Conservation (phyloP, 2,113 vertebrate species). For the Toxotes jaculatrix region DNA sequence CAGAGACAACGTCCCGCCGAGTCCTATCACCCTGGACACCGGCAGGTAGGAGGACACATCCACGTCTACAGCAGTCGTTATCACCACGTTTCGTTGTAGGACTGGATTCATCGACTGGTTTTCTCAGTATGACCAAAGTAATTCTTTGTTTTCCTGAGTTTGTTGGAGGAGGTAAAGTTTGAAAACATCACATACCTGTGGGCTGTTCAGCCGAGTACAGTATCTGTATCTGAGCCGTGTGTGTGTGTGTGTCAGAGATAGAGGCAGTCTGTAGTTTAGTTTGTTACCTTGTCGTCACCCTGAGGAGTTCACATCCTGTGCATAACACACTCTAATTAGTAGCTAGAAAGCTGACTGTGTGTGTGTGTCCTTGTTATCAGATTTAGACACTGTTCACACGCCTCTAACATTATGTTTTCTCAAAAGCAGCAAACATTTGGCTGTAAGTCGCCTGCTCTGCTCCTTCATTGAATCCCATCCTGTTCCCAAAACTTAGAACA, state of each 20-base stretch:
- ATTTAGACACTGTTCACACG: neutral
- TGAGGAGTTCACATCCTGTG: conserved; percentile 56
- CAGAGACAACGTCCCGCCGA: conserved; percentile 76
- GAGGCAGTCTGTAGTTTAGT: conserved; percentile 14
- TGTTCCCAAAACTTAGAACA: no score
- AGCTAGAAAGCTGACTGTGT: conserved; percentile 12
- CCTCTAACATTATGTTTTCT: neutral
- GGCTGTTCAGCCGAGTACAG: conserved; percentile 25
- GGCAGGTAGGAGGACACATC: conserved; percentile 67
- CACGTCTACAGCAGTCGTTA: neutral
- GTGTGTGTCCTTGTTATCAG: neutral
- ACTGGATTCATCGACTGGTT: no score
- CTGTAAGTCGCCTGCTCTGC: neutral
- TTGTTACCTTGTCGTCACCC: conserved; percentile 52
- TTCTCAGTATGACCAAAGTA: neutral
- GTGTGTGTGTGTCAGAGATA: neutral
- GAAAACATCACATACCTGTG: conserved; percentile 12
- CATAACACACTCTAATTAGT: conserved; percentile 58
- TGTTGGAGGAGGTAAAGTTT: neutral
- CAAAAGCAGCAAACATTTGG: conserved; percentile 3
- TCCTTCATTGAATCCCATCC: neutral
- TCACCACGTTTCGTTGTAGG: neutral
- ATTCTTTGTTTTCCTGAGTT: neutral
- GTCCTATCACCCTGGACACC: conserved; percentile 71
- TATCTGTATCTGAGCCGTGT: neutral